Percentiles rank a stretch among this genome's conserved stretches.
phyloP scores from a whole-genome alignment of 2,888 invertebrate genomes.

The Volucella inflata region DNA sequence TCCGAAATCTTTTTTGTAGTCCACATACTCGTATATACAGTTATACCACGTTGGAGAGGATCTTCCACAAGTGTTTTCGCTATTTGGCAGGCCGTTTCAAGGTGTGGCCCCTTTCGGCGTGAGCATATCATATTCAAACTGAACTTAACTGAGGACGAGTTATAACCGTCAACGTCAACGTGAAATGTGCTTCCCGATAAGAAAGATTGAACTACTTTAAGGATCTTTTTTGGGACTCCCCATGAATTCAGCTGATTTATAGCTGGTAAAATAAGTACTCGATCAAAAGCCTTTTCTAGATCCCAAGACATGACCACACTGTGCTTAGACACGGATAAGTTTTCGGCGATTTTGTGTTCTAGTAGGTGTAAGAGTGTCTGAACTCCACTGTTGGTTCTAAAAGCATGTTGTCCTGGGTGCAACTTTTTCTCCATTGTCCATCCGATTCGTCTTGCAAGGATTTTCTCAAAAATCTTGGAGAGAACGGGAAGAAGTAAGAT shows the following conservation, averaged over 20 bases:
- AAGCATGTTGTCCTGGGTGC: constrained; percentile 11
- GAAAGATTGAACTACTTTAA: constrained; percentile 8
- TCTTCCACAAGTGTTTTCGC: no score
- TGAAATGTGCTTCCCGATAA: constrained; percentile 3
- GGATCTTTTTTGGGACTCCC: constrained; percentile 7
- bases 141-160: not conserved
- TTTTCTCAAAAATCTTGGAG: constrained; percentile 21
- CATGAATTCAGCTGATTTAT: constrained; percentile 23
- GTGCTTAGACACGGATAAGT: constrained; percentile 6
- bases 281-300: constrained; percentile 24
- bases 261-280: constrained; percentile 1
- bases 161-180: constrained; percentile 11
- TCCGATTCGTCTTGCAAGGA: no score
- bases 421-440: constrained; percentile 7
- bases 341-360: not conserved
- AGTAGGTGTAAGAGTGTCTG: constrained; percentile 9
- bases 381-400: constrained; percentile 9
- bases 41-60: no score
- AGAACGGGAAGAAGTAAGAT: constrained; percentile 21
- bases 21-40: no score
- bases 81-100: no score
- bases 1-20: no score
- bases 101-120: no score
- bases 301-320: constrained; percentile 22
- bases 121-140: no score